Base-by-base conservation (phyloP, 2,113 vertebrate species). In the Galemys pyrenaicus region DNA sequence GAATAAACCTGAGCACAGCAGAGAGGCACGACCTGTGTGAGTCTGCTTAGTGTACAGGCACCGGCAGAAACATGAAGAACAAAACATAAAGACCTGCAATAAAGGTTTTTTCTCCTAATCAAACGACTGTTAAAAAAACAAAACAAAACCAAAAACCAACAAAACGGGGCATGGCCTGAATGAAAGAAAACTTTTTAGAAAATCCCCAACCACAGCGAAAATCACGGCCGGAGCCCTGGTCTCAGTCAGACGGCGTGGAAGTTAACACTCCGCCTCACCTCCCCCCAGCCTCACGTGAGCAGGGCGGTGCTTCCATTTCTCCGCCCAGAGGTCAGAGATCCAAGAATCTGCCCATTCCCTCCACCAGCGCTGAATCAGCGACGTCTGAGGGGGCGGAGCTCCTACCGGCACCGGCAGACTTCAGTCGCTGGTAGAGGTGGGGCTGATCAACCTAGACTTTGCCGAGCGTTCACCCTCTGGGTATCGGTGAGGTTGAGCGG, bases 101-200 rank as follows among this genome's bases (percentile, higher is more conserved):
- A 75, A 83, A 95, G 49, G 58, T 6, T 58, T 75, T 83, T 74
- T 7, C 37, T 41, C 39, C 3, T 56, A 30, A 30, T 54, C 71
- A 95, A 74, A 91, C 49, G 9, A 32, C 62, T 80, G 46, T 71
- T 58, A 37, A 71, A 16, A 89, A 96, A 83, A 3, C 4, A n/a
- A n/a, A n/a, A n/a, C n/a, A n/a, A n/a, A n/a, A n/a, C n/a, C n/a
- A n/a, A n/a, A n/a, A n/a, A n/a, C n/a, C n/a, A n/a, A n/a, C n/a
- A n/a, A n/a, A n/a, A n/a, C n/a, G n/a, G n/a, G n/a, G n/a, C n/a
- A 56, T 74, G 35, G 46, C n/a, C 56, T 79, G 62, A 49, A 73
- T 65, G 89, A 93, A 30, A 95, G 58, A 81, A 89, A 88, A 68
- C 9, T 65, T 79, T 78, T 70, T 58, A 84, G 60, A 80, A 84